Conservation (phyloP, 2,797 vertebrate genomes). For the Varecia variegata region DNA sequence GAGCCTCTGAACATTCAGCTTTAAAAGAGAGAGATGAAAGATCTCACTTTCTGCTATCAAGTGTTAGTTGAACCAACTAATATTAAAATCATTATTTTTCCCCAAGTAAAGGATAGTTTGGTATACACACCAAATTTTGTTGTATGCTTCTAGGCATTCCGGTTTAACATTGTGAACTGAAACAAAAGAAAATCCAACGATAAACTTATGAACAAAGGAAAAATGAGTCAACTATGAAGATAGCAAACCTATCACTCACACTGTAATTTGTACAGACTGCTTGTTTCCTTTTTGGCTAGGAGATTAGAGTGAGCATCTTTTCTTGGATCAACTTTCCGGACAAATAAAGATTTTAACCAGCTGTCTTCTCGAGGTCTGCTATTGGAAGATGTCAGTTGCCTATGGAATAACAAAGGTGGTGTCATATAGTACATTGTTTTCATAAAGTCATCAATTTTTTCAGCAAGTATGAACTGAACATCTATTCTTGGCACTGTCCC, state of each 20-base stretch:
- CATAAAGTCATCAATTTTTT: neutral
- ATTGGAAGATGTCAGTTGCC: slow-evolving; percentile 86
- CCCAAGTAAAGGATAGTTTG: slow-evolving; percentile 54
- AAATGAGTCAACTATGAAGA: neutral
- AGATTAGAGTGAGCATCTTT: slow-evolving; percentile 97
- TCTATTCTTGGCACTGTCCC: neutral
- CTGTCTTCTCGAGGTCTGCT: slow-evolving; percentile 90
- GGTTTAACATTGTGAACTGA: slow-evolving; percentile 99
- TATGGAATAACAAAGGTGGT: slow-evolving; percentile 65
- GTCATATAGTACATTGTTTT: rapidly evolving
- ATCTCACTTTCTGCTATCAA: neutral
- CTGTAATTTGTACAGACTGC: slow-evolving; percentile 97
- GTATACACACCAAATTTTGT: slow-evolving; percentile 94
- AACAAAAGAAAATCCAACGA: slow-evolving; percentile 79
- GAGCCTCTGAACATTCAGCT: neutral
- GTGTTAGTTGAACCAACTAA: neutral
- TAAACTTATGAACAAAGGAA: slow-evolving; percentile 43
- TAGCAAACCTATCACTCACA: slow-evolving; percentile 85
- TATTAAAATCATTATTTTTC: neutral
- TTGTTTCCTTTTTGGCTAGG: slow-evolving; percentile 96
- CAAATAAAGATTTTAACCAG: slow-evolving; percentile 97
- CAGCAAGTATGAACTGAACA: neutral
- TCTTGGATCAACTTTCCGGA: slow-evolving; percentile 96
- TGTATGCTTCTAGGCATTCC: slow-evolving; percentile 96
- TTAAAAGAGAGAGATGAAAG: neutral